Evolutionary conservation across 2,888 invertebrate genomes (phyloP).

Genomic region (Orthosia gracilis): DNA sequence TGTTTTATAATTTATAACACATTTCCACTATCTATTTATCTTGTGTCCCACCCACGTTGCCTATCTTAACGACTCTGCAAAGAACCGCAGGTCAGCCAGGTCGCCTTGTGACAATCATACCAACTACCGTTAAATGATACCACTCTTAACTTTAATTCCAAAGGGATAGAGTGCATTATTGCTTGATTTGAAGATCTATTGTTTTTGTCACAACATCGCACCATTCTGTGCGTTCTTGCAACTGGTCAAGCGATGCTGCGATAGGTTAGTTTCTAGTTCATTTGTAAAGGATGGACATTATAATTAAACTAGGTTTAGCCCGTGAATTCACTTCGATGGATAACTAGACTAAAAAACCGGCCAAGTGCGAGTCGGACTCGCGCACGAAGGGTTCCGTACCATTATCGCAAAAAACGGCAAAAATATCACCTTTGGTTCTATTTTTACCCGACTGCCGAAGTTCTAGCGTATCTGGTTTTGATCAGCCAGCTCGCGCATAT

Average conservation of each 20-base stretch:
- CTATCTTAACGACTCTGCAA: conserved; percentile 70
- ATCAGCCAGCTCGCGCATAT: no score
- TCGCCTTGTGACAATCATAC: conserved; percentile 46
- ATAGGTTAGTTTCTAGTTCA: conserved; percentile 51
- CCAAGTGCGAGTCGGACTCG: no score
- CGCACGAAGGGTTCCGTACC: no score
- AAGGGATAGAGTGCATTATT: conserved; percentile 33
- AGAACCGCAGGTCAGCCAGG: conserved; percentile 68
- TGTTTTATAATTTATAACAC: conserved; percentile 43
- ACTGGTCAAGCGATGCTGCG: conserved; percentile 24
- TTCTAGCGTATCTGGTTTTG: no score
- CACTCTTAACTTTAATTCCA: conserved; percentile 21
- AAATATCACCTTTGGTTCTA: no score
- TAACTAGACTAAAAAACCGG: no score
- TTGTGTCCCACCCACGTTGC: conserved; percentile 75
- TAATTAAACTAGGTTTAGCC: background rate
- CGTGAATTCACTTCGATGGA: conserved; percentile 3
- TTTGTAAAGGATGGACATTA: conserved; percentile 4
- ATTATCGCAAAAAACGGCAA: no score
- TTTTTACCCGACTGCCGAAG: no score
- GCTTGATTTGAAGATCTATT: background rate
- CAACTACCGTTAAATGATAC: conserved; percentile 25
- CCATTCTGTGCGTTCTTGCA: conserved; percentile 46
- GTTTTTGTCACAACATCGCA: conserved; percentile 45
- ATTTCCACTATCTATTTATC: conserved; percentile 53